Percentiles rank a stretch among this genome's conserved stretches.
phyloP scores from a whole-genome alignment of 2,797 vertebrate species.

The Dermochelys coriacea region DNA sequence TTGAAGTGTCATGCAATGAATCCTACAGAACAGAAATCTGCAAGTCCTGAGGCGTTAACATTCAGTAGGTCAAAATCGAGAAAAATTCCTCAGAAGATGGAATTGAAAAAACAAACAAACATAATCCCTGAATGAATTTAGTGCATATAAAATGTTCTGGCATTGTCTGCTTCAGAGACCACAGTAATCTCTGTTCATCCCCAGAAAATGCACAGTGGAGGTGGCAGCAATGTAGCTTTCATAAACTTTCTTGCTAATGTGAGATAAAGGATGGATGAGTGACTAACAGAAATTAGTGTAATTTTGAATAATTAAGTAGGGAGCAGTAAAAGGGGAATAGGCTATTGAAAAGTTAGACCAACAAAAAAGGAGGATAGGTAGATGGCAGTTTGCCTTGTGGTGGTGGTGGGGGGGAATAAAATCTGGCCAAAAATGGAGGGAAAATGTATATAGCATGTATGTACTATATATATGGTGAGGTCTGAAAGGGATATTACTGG shows the following conservation, averaged over 20 bases:
- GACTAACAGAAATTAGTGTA: neutral
- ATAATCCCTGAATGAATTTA: conserved; percentile 42
- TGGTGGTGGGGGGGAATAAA: neutral
- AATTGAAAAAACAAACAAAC: conserved; percentile 42
- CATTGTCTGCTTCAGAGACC: conserved; percentile 34
- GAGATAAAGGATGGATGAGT: neutral
- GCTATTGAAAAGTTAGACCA: neutral
- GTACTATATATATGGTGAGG: neutral
- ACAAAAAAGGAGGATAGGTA: neutral
- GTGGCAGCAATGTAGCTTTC: neutral
- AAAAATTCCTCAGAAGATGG: conserved; percentile 39
- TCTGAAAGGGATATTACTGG: neutral
- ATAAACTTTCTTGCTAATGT: neutral
- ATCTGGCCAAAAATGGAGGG: neutral
- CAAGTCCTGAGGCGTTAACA: conserved; percentile 49
- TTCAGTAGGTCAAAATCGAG: conserved; percentile 51
- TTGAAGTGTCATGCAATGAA: conserved; percentile 47
- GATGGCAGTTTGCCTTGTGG: neutral
- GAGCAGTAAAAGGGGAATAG: no score
- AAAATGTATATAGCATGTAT: neutral
- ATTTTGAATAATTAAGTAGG: neutral
- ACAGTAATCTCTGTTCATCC: conserved; percentile 11
- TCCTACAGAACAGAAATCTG: conserved; percentile 26
- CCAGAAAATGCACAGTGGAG: conserved; percentile 11
- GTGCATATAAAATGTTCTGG: conserved; percentile 45